Evolutionary conservation across 2,888 invertebrate species (phyloP), one percentile per base, ranked within the genome.

Genomic region (Volucella inflata): DNA sequence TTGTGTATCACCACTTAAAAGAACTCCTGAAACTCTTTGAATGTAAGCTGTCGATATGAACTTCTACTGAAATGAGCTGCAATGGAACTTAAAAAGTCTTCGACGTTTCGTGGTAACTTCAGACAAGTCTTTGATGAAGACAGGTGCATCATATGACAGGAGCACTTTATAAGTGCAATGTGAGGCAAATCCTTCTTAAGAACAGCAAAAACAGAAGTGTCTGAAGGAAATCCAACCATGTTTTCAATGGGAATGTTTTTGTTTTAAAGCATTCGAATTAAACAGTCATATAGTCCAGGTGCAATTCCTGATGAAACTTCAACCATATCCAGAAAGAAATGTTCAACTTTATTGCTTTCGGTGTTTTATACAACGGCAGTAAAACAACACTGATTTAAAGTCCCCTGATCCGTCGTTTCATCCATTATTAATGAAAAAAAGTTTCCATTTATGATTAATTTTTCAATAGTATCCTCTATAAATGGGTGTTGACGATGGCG

Each of bases 131-230:
- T 42, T 40, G 60, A 60, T 16, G 42, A 40, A 44, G 16, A 51
- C 51, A 51, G 16, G 17, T 51, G 51, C 17, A 51, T 51, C 51
- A 51, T 51, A 21, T 51, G 42, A 60, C 60, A 60, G 42, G 40
- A 60, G 11, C 16, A 60, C 14, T 60, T 60, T 16, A 60, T 60
- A 1, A 16, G 44, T 17, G 60, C 8, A 60, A 60, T 60, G 3
- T 42, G 14, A 44, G 60, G 42, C 17, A 60, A 44, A 9, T 44
- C 16, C 21, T 40, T 60, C 60, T 60, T 60, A 16, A 60, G 44
- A 42, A 60, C 42, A 60, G 42, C 60, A 44, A 60, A 60, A 44
- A 60, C 60, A 60, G 60, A 60, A 40, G 40, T 59, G 44, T 60
- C 60, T 44, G 60, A 60, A 40, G 59, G 10, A 59, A 59, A 59